Conservation (phyloP, 2,113 vertebrate genomes). For the Pao palembangensis region DNA sequence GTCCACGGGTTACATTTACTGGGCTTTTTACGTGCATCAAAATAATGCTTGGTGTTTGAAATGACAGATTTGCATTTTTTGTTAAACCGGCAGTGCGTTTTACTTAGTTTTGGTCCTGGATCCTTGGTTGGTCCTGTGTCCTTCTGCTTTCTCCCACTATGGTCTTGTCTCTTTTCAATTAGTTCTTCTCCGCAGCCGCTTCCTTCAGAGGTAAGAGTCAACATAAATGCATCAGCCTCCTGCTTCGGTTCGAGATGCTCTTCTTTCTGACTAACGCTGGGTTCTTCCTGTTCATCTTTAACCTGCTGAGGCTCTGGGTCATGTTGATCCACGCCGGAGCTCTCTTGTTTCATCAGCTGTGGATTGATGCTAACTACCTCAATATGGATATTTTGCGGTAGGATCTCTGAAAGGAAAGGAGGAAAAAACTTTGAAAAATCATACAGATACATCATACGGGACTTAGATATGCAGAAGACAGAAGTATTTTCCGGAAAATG, state of each 20-base stretch:
- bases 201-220: not conserved
- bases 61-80: no score
- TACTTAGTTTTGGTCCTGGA: not conserved
- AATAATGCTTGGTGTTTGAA: no score
- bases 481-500: no score
- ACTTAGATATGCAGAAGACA: no score
- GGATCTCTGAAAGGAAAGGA: not conserved
- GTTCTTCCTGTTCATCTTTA: not conserved
- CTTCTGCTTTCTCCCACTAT: not conserved
- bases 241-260: not conserved
- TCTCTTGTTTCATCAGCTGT: not conserved
- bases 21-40: no score
- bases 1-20: no score
- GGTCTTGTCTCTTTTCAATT: not conserved
- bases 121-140: not conserved
- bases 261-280: not conserved
- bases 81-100: not conserved
- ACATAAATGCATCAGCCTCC: not conserved
- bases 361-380: not conserved
- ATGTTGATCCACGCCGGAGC: not conserved
- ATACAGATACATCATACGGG: no score
- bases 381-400: not conserved
- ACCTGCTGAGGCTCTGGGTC: not conserved
- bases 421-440: no score
- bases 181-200: not conserved